Percentiles rank a stretch among this genome's conserved stretches.
Evolutionary conservation across 2,888 invertebrate genomes (phyloP).

Genomic region (Limnephilus auricula): DNA sequence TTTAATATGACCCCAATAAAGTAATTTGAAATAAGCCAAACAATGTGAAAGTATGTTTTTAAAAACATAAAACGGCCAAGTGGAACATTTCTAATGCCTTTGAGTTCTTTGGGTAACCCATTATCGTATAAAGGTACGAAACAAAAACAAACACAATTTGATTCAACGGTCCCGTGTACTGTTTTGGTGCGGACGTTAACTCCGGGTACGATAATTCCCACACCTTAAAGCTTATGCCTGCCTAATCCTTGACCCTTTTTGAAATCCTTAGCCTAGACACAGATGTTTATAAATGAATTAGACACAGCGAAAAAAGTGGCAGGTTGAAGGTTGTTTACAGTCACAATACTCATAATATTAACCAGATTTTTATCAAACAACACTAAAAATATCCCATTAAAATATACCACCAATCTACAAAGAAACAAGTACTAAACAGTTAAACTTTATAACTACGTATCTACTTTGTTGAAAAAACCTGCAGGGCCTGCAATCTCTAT

Average conservation of each 20-base stretch:
- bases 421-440: too few relatives aligned
- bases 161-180: not conserved
- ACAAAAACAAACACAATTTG: conserved; percentile 41
- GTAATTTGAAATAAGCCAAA: not conserved
- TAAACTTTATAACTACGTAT: too few relatives aligned
- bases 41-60: not conserved
- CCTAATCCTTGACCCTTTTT: conserved; percentile 28
- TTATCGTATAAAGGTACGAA: conserved; percentile 27
- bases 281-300: too few relatives aligned
- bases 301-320: too few relatives aligned
- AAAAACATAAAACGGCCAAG: not conserved
- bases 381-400: too few relatives aligned
- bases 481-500: too few relatives aligned
- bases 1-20: not conserved
- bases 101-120: conserved; percentile 25
- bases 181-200: conserved; percentile 5
- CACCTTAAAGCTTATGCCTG: not conserved
- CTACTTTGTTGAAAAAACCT: too few relatives aligned
- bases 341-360: too few relatives aligned
- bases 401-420: too few relatives aligned
- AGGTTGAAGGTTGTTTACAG: too few relatives aligned
- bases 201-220: not conserved
- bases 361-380: too few relatives aligned
- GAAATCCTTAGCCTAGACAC: not conserved
- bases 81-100: conserved; percentile 15